Conservation (phyloP, 2,888 invertebrate species). For the Periphyllus acericola region DNA sequence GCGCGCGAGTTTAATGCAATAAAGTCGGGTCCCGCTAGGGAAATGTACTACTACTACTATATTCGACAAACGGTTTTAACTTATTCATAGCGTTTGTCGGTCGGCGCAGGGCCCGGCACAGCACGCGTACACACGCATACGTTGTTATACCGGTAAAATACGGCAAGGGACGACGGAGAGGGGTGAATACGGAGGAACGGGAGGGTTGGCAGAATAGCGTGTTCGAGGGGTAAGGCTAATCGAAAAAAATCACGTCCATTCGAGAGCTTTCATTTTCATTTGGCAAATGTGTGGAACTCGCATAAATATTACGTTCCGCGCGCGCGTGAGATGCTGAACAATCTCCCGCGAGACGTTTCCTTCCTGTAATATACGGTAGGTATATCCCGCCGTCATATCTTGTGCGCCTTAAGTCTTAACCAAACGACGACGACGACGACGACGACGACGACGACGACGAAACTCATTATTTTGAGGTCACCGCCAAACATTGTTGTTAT, state of each 20-base stretch:
- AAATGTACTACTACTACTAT: constrained; percentile 11
- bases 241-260: constrained; percentile 55
- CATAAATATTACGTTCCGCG: constrained; percentile 12
- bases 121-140: background rate
- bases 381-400: too few species aligned
- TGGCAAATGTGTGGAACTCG: constrained; percentile 41
- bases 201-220: background rate
- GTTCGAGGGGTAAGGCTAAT: constrained; percentile 6
- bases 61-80: constrained; percentile 45
- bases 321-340: too few species aligned
- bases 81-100: constrained; percentile 49
- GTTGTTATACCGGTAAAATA: background rate
- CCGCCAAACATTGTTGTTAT: background rate
- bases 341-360: background rate
- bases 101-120: background rate
- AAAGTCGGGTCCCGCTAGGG: constrained; percentile 50
- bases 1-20: constrained; percentile 42
- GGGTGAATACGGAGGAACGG: background rate
- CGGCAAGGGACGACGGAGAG: background rate
- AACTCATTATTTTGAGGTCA: background rate
- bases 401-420: too few species aligned
- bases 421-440: too few species aligned
- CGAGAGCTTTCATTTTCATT: constrained; percentile 45
- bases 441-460: background rate
- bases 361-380: too few species aligned